phyloP scores from a whole-genome alignment of 2,888 invertebrate species.

The Epinotia brunnichana region DNA sequence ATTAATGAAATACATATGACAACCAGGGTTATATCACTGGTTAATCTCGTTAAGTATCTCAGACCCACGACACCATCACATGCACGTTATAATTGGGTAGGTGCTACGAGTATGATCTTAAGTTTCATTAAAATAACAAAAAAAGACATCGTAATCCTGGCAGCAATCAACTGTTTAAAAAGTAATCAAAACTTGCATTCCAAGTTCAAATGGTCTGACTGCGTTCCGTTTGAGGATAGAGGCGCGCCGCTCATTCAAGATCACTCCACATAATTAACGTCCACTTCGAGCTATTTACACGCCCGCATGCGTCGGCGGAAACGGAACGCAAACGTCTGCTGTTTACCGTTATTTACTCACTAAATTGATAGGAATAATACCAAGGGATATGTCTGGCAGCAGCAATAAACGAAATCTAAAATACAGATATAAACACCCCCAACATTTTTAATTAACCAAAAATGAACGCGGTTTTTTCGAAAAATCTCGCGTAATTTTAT shows the following conservation, averaged over 20 bases:
- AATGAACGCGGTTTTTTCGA: conserved; percentile 1
- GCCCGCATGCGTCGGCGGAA: conserved; percentile 75
- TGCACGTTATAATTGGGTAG: too few relatives aligned
- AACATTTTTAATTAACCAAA: conserved; percentile 20
- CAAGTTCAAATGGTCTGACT: conserved; percentile 65
- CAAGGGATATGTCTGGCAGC: neutral
- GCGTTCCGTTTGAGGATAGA: conserved; percentile 64
- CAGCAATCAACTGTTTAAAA: conserved; percentile 21
- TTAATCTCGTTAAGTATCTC: too few relatives aligned
- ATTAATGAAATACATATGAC: too few relatives aligned
- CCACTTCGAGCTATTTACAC: conserved; percentile 79
- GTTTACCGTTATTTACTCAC: conserved; percentile 28
- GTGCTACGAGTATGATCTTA: too few relatives aligned
- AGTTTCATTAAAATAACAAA: too few relatives aligned
- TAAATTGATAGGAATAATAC: conserved; percentile 63
- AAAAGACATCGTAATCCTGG: neutral
- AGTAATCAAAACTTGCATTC: conserved; percentile 49
- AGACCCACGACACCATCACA: too few relatives aligned
- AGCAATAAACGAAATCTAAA: neutral
- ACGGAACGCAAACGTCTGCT: conserved; percentile 58
- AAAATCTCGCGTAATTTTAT: conserved; percentile 7
- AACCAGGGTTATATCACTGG: too few relatives aligned
- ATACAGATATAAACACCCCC: neutral
- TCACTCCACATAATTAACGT: conserved; percentile 79
- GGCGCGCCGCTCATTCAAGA: conserved; percentile 67